These are phyloP conservation scores for Masnerella sp. DNA, from an alignment of 2,888 invertebrate species.

Conservation along the genomic window DNA sequence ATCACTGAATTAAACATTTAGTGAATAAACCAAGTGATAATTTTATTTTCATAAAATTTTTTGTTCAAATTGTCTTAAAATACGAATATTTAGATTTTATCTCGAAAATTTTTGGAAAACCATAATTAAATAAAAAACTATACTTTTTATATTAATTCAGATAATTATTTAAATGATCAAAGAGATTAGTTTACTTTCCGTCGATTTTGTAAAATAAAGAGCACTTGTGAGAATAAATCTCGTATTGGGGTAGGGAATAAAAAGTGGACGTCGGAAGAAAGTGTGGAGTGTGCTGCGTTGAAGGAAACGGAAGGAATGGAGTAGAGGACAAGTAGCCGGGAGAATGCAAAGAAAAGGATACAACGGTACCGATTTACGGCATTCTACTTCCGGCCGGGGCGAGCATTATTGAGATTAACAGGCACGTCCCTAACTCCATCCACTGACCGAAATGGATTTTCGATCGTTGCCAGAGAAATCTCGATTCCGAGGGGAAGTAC, in stretches of 20 bases:
- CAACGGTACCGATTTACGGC: slow-evolving; percentile 72
- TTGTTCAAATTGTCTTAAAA: not conserved
- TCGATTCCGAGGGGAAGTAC: slow-evolving; percentile 36
- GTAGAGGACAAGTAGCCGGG: slow-evolving; percentile 60
- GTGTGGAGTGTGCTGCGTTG: slow-evolving; percentile 38
- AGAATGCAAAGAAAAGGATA: slow-evolving; percentile 61
- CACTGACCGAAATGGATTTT: slow-evolving; percentile 66
- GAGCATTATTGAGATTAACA: slow-evolving; percentile 76
- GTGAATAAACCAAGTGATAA: too few species aligned
- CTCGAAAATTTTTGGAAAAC: too few species aligned
- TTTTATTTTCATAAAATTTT: too few species aligned
- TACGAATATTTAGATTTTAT: too few species aligned
- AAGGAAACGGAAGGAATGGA: slow-evolving; percentile 59
- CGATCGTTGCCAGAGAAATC: slow-evolving; percentile 64
- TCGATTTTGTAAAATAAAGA: slow-evolving; percentile 25
- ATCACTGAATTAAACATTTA: too few species aligned
- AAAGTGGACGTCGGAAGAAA: slow-evolving; percentile 51
- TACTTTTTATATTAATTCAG: not conserved
- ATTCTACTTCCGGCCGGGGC: slow-evolving; percentile 71
- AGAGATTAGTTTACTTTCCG: not conserved
- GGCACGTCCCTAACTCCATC: slow-evolving; percentile 63
- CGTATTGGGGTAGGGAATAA: slow-evolving; percentile 18
- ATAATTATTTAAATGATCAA: not conserved
- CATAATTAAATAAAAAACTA: not conserved
- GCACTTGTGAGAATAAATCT: slow-evolving; percentile 27